A percentile compares a stretch with the other conserved stretches of the same genome.
phyloP scores from a whole-genome alignment of 2,113 vertebrate species.

The Phrynosoma platyrhinos region DNA sequence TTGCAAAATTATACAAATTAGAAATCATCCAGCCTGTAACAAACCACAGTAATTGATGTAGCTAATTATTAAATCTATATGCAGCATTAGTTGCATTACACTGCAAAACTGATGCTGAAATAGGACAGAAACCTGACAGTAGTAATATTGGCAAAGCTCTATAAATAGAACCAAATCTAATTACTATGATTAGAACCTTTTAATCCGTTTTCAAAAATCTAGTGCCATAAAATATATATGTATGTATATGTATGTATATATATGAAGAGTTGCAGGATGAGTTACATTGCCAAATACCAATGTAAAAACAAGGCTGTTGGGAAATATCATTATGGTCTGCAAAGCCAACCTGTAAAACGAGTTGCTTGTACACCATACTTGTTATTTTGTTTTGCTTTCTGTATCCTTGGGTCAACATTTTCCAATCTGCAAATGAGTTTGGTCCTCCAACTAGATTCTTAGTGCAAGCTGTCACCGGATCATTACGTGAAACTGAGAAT shows the following conservation, averaged over 20 bases:
- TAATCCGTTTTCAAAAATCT: slow-evolving; percentile 62
- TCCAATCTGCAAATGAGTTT: slow-evolving; percentile 47
- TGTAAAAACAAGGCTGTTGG: too few relatives aligned
- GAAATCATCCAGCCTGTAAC: slow-evolving; percentile 37
- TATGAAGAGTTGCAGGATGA: too few relatives aligned
- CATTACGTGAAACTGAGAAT: slow-evolving; percentile 57
- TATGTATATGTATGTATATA: too few relatives aligned
- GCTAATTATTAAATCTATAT: slow-evolving; percentile 57
- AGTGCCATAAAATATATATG: too few relatives aligned
- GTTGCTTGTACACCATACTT: slow-evolving; percentile 18
- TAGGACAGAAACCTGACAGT: slow-evolving; percentile 55
- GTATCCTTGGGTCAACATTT: slow-evolving; percentile 59
- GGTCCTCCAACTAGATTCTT: slow-evolving; percentile 63
- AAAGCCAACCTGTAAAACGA: background rate
- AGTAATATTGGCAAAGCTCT: slow-evolving; percentile 50
- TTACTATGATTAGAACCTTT: slow-evolving; percentile 64
- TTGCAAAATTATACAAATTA: slow-evolving; percentile 30
- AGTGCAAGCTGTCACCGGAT: slow-evolving; percentile 45
- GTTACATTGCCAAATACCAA: too few relatives aligned
- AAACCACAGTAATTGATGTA: slow-evolving; percentile 48
- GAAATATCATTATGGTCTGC: too few relatives aligned
- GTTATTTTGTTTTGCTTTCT: slow-evolving; percentile 33
- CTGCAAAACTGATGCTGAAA: slow-evolving; percentile 60
- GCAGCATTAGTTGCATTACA: slow-evolving; percentile 60
- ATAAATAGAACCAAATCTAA: slow-evolving; percentile 58